phyloP scores from a whole-genome alignment of 2,113 vertebrate species.

The Macrotis lagotis region DNA sequence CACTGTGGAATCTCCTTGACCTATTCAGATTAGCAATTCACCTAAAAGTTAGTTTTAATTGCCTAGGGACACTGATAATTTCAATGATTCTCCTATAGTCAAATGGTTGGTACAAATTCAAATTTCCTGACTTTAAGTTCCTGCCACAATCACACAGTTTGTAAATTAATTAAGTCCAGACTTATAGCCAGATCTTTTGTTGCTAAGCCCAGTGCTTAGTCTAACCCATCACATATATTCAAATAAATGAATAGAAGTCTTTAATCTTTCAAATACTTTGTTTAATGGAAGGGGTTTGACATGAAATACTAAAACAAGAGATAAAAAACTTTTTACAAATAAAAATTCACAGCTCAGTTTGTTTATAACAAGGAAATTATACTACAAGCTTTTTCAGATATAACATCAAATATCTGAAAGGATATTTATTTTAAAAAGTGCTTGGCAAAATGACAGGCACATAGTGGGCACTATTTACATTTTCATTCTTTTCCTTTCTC shows the following conservation, averaged over 20 bases:
- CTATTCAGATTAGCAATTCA: background rate
- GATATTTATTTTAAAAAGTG: background rate
- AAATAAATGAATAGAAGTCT: background rate
- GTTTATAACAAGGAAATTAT: background rate
- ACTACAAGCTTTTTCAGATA: background rate
- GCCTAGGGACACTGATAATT: background rate
- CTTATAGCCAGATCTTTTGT: background rate
- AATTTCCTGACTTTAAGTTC: background rate
- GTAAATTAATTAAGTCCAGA: background rate
- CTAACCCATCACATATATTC: background rate
- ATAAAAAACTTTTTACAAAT: background rate
- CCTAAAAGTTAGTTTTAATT: background rate
- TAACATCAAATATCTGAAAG: background rate
- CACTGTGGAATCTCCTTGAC: background rate
- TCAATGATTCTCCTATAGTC: background rate
- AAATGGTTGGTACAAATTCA: background rate
- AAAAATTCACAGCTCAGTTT: background rate
- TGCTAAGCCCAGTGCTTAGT: background rate
- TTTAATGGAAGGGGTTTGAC: background rate
- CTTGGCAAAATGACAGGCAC: background rate
- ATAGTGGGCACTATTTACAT: background rate
- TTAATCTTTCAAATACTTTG: background rate
- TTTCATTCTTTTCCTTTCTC: background rate
- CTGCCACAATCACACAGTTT: background rate
- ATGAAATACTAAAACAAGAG: background rate